Percentiles rank a stretch among this genome's conserved stretches.
Evolutionary conservation across 2,113 vertebrate species (phyloP).

Genomic region (Cyprinodon tularosa): DNA sequence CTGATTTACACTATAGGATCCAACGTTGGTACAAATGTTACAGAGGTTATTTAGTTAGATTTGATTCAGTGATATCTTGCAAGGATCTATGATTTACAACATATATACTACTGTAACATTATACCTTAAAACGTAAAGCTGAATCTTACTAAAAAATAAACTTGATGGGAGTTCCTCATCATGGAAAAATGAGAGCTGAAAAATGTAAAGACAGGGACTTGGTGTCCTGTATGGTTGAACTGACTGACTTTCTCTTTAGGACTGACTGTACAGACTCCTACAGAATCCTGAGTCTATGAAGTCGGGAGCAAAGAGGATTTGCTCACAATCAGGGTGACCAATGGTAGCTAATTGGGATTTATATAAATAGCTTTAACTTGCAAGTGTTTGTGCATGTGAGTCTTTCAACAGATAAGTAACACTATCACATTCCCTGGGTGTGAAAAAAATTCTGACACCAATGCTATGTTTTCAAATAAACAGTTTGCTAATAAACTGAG

Average conservation of each 20-base stretch:
- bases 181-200: constrained; percentile 6
- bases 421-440: not conserved
- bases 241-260: constrained; percentile 19
- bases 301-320: constrained; percentile 50
- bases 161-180: not conserved
- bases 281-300: constrained; percentile 51
- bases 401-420: not conserved
- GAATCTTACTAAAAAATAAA: not conserved
- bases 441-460: not conserved
- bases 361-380: constrained; percentile 59
- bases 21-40: constrained; percentile 34
- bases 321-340: constrained; percentile 40
- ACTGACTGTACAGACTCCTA: constrained; percentile 30
- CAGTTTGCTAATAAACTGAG: too few relatives aligned
- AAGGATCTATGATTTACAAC: constrained; percentile 16
- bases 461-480: too few relatives aligned
- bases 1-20: constrained; percentile 59
- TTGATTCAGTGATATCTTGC: constrained; percentile 29
- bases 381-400: constrained; percentile 10
- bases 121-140: not conserved
- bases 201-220: not conserved
- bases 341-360: constrained; percentile 66
- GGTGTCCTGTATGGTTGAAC: not conserved
- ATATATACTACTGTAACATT: not conserved
- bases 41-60: constrained; percentile 30